Percentiles rank a stretch among this genome's conserved stretches.
phyloP scores from a whole-genome alignment of 2,888 invertebrate genomes.

The Merodon equestris region DNA sequence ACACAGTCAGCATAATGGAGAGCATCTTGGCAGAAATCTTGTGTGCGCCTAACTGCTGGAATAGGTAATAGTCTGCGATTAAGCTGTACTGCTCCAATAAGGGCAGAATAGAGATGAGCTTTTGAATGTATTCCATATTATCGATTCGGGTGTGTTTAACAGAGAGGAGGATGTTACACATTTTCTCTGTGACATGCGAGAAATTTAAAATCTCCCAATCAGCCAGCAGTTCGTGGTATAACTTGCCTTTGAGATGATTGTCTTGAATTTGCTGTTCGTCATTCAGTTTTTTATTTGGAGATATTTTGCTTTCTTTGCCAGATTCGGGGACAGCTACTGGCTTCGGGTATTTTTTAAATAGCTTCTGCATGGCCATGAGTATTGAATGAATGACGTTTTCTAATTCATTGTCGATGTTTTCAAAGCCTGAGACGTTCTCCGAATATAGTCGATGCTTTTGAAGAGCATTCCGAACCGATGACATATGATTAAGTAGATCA shows the following conservation, averaged over 20 bases:
- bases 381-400: conserved; percentile 80
- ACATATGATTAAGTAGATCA: conserved; percentile 70
- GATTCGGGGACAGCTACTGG: background rate
- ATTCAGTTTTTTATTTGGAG: conserved; percentile 39
- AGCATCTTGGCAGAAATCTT: conserved; percentile 90
- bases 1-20: conserved; percentile 89
- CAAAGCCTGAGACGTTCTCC: conserved; percentile 58
- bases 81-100: conserved; percentile 88
- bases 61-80: conserved; percentile 88
- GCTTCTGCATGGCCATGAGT: conserved; percentile 81
- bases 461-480: conserved; percentile 26
- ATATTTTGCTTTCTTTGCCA: conserved; percentile 57
- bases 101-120: conserved; percentile 80
- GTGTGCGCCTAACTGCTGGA: conserved; percentile 88
- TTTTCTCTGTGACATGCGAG: conserved; percentile 77
- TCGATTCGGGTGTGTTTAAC: conserved; percentile 78
- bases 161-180: conserved; percentile 77
- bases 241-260: conserved; percentile 84
- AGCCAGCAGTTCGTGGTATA: conserved; percentile 82
- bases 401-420: conserved; percentile 75
- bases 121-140: conserved; percentile 70
- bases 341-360: conserved; percentile 80
- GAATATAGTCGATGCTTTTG: background rate
- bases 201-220: conserved; percentile 83
- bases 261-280: conserved; percentile 80